A percentile compares a stretch with the other conserved stretches of the same genome.
phyloP scores from a whole-genome alignment of 2,113 vertebrate genomes.

The Corythoichthys intestinalis region DNA sequence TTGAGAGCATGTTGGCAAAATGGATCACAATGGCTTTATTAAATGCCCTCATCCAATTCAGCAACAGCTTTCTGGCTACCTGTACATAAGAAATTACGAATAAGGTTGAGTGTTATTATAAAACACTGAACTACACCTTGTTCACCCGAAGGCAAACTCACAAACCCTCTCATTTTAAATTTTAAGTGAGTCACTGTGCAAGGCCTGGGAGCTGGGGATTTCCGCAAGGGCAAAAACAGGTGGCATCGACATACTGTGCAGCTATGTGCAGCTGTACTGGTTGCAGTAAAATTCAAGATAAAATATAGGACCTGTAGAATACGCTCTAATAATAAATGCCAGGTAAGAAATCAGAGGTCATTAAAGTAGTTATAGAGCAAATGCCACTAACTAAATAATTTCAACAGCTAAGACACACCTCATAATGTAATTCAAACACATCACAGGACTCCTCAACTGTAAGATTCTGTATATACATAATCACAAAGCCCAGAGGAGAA shows the following conservation, averaged over 20 bases:
- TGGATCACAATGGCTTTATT: neutral
- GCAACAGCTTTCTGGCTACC: neutral
- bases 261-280: constrained; percentile 42
- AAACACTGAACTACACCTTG: neutral
- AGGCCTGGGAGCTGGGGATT: constrained; percentile 64
- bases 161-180: constrained; percentile 44
- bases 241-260: constrained; percentile 51
- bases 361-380: constrained; percentile 27
- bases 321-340: constrained; percentile 1
- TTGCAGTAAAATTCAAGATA: constrained; percentile 33
- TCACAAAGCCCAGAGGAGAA: constrained; percentile 9
- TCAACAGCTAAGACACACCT: constrained; percentile 60
- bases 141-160: constrained; percentile 8
- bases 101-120: neutral
- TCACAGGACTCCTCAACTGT: constrained; percentile 11
- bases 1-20: neutral
- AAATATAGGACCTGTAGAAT: constrained; percentile 41
- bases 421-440: constrained; percentile 39
- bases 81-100: neutral
- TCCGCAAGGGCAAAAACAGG: constrained; percentile 62
- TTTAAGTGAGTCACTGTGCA: constrained; percentile 59
- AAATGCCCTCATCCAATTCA: neutral
- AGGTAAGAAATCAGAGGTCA: constrained; percentile 34
- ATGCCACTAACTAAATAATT: constrained; percentile 25
- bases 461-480: constrained; percentile 59